These are phyloP conservation scores for Lampris megalopsis DNA, from an alignment of 2,113 vertebrate genomes.

Conservation along the genomic window DNA sequence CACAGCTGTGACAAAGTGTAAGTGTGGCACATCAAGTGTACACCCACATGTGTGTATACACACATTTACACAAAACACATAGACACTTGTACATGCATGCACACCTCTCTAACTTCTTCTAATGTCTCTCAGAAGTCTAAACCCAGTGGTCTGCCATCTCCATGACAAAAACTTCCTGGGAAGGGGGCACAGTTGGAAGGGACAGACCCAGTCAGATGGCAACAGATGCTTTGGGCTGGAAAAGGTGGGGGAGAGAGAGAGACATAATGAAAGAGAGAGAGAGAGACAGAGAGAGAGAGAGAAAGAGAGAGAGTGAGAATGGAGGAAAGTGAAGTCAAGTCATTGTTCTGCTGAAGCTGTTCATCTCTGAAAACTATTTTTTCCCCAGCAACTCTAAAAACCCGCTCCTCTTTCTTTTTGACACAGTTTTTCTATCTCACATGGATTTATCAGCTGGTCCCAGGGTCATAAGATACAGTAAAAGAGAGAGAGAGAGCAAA, in stretches of 20 bases:
- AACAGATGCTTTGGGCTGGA: conserved; percentile 15
- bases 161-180: not conserved
- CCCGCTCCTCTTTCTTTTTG: too few relatives aligned
- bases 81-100: not conserved
- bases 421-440: too few relatives aligned
- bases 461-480: too few relatives aligned
- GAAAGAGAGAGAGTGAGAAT: not conserved
- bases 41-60: not conserved
- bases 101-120: not conserved
- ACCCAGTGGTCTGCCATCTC: conserved; percentile 26
- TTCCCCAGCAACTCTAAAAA: too few relatives aligned
- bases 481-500: not conserved
- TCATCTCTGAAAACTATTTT: too few relatives aligned
- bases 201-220: conserved; percentile 8
- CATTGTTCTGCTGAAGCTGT: too few relatives aligned
- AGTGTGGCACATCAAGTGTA: conserved; percentile 11
- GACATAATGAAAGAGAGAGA: not conserved
- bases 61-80: conserved; percentile 1
- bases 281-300: not conserved
- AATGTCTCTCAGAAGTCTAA: conserved; percentile 65
- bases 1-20: conserved; percentile 72
- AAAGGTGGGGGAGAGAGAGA: conserved; percentile 24
- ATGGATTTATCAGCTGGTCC: too few relatives aligned
- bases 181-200: conserved; percentile 11
- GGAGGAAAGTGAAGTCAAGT: too few relatives aligned